These are phyloP conservation scores for Cephus runcator DNA, from an alignment of 2,888 invertebrate genomes.

Conservation along the genomic window DNA sequence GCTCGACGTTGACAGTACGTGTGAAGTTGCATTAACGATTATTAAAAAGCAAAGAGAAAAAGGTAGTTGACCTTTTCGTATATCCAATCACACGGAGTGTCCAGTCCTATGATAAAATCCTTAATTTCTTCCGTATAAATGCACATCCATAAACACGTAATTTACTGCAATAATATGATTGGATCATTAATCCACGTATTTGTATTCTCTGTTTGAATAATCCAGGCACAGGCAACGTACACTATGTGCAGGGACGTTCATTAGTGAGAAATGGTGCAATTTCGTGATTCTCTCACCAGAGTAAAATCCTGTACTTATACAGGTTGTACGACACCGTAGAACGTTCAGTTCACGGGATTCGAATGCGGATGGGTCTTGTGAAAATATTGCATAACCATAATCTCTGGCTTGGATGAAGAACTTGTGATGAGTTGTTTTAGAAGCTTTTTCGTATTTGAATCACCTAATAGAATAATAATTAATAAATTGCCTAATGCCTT, in stretches of 20 bases:
- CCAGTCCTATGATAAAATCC: not conserved
- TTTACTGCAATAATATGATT: not conserved
- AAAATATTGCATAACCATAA: constrained; percentile 1
- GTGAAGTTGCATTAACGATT: not conserved
- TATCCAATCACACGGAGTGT: not conserved
- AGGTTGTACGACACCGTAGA: not conserved
- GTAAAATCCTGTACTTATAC: not conserved
- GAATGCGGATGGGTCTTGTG: not conserved
- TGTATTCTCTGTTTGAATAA: not conserved
- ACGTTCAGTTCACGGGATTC: not conserved
- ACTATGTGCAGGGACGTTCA: not conserved
- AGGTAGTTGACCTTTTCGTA: not conserved
- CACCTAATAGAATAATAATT: not conserved
- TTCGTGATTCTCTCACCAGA: not conserved
- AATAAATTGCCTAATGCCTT: not conserved
- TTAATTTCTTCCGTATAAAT: not conserved
- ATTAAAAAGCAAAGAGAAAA: not conserved
- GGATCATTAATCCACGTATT: not conserved
- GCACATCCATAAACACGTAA: not conserved
- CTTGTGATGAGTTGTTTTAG: not conserved
- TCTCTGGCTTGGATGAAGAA: not conserved
- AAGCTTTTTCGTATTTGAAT: not conserved
- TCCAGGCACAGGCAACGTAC: not conserved
- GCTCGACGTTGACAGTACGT: not conserved
- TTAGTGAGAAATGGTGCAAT: constrained; percentile 5